Conservation (phyloP, 2,888 invertebrate genomes). For the Orchesella flavescens region DNA sequence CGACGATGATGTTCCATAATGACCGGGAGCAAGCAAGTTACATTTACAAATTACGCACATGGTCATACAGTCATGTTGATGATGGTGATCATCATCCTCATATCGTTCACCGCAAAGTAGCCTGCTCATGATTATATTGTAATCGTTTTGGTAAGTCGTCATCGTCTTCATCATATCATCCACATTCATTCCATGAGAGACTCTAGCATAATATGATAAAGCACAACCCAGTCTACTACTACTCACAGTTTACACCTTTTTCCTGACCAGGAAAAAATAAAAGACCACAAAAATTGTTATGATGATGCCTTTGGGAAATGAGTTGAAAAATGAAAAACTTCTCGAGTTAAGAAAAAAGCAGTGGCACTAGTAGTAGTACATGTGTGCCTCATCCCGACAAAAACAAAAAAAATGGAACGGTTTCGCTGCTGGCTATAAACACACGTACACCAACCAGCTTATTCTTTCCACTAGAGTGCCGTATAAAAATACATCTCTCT, state of each 20-base stretch:
- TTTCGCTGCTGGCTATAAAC: neutral
- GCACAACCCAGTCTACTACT: neutral
- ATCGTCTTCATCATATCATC: slow-evolving; percentile 5
- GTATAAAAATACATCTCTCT: no score
- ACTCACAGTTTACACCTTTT: neutral
- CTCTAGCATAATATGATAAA: no score
- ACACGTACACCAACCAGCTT: neutral
- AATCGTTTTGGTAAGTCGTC: neutral
- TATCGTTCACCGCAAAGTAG: slow-evolving; percentile 42
- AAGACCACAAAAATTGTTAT: slow-evolving; percentile 48
- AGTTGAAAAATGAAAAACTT: slow-evolving; percentile 28
- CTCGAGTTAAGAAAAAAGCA: neutral
- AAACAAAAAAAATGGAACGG: no score
- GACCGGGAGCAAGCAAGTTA: slow-evolving; percentile 48
- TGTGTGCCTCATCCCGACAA: neutral
- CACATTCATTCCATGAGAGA: no score
- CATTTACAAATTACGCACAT: slow-evolving; percentile 49
- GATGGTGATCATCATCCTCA: neutral
- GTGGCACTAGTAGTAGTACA: neutral
- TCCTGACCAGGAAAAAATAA: neutral
- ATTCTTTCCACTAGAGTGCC: neutral
- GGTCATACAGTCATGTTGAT: neutral
- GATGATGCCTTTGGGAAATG: slow-evolving; percentile 48
- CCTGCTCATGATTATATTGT: neutral
- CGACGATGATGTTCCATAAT: slow-evolving; percentile 29